Evolutionary conservation across 2,888 invertebrate species (phyloP).

Genomic region (Temnothorax rugatulus): DNA sequence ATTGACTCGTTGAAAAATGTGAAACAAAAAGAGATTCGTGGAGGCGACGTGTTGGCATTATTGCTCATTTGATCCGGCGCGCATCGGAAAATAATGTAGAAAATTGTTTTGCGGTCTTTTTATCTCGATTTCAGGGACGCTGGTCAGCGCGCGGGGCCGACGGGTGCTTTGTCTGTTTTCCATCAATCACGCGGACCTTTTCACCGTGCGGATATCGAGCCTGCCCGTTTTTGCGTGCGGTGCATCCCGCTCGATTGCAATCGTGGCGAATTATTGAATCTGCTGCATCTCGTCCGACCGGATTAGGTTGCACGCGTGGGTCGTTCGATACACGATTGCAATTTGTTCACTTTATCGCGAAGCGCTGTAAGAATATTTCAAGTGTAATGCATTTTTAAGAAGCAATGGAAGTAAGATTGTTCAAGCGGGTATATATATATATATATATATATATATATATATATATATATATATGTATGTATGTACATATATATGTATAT

Average conservation of each 20-base stretch:
- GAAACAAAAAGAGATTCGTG: conserved; percentile 67
- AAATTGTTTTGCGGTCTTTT: conserved; percentile 84
- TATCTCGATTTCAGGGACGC: conserved; percentile 79
- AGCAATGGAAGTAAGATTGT: not conserved
- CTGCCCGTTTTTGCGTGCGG: conserved; percentile 82
- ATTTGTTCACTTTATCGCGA: conserved; percentile 49
- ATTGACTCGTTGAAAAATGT: conserved; percentile 25
- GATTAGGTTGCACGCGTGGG: conserved; percentile 76
- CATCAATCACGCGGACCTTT: conserved; percentile 85
- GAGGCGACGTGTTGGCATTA: conserved; percentile 68
- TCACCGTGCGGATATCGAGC: conserved; percentile 81
- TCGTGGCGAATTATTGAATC: conserved; percentile 85
- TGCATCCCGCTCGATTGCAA: conserved; percentile 82
- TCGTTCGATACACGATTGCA: conserved; percentile 67
- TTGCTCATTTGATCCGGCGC: conserved; percentile 75
- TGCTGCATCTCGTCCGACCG: conserved; percentile 79
- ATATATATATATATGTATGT: not conserved
- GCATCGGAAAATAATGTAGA: conserved; percentile 80
- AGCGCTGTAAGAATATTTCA: conserved; percentile 30
- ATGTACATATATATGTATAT: too few relatives aligned
- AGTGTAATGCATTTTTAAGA: conserved; percentile 28
- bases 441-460: too few relatives aligned
- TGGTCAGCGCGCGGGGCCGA: conserved; percentile 33
- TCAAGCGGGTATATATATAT: not conserved
- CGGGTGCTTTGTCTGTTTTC: conserved; percentile 81